Base-by-base conservation (phyloP, 2,113 vertebrate species). In the Burhinus oedicnemus region DNA sequence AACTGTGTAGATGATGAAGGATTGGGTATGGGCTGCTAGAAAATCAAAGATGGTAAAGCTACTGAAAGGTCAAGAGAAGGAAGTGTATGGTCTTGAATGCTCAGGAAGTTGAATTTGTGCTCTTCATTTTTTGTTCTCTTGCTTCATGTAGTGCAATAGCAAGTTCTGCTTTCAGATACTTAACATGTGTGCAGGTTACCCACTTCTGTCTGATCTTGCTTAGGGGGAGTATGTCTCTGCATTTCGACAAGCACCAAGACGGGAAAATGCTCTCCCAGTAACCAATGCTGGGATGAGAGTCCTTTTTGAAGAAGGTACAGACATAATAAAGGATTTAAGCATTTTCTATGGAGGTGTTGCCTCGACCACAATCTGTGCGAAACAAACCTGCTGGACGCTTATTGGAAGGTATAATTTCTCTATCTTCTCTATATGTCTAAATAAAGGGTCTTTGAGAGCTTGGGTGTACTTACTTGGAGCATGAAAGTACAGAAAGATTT, bases 201-300 rank as follows among this genome's bases (percentile, higher is more conserved):
- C 34, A 17, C 12, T 52, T 70, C 14, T 72, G 15, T 84, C 76
- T 97, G 30, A 15, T 86, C 87, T 84, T 88, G 74, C 95, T 25
- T 97, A 99, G 99, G 97, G 98, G 75, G 99, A 99, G 96, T 98
- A 99, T 61, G 95, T 99, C 10, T 97, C 98, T 64, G 98, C 98
- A 30, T 99, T 99, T 95, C 98, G 99, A 45, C 99, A 99, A 89
- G 99, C 99, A 45, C 98, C 99, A 2, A 98, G 99, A 58, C 98
- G 96, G 52, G 98, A 98, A 90, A 98, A 98, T 18, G 98, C 99
- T 23, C 97, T 99, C 52, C 89, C 99, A 8, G 98, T 99, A 0
- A 98, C 98, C 76, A 99, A 89, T 15, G 98, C 98, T 3, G 98
- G 98, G 34, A 99, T 99, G 99, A 97, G 98, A 18, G 99, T 99